phyloP scores from a whole-genome alignment of 2,797 vertebrate species.

The Cuniculus paca region DNA sequence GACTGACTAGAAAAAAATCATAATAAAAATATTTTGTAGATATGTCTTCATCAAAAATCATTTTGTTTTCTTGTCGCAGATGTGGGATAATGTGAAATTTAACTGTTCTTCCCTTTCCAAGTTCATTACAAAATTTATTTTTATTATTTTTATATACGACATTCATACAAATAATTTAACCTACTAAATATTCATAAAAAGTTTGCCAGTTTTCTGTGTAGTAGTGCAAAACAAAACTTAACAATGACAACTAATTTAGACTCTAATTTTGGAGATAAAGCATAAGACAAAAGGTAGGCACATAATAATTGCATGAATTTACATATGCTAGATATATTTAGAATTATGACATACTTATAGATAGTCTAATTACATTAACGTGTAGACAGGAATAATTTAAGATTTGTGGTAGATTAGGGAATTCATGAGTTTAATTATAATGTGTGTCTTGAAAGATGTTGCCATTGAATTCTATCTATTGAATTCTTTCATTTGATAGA shows the following conservation, averaged over 20 bases:
- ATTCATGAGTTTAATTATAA: slow-evolving; percentile 59
- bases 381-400: slow-evolving; percentile 53
- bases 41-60: neutral
- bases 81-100: slow-evolving; percentile 20
- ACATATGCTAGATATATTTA: slow-evolving; percentile 43
- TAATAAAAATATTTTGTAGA: neutral
- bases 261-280: slow-evolving; percentile 63
- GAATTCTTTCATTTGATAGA: slow-evolving; percentile 36
- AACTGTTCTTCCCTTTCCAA: neutral
- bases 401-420: slow-evolving; percentile 35
- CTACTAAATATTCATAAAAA: slow-evolving; percentile 38
- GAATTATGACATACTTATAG: slow-evolving; percentile 62
- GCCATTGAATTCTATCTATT: neutral
- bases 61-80: neutral
- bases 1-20: neutral
- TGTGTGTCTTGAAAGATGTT: slow-evolving; percentile 44
- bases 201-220: neutral
- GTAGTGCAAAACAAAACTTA: slow-evolving; percentile 24
- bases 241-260: neutral
- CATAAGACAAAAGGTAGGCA: slow-evolving; percentile 31
- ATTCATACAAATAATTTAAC: neutral
- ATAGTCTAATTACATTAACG: slow-evolving; percentile 65
- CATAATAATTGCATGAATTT: slow-evolving; percentile 47
- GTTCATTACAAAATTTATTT: slow-evolving; percentile 20
- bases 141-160: slow-evolving; percentile 14